Base-by-base conservation (phyloP, 2,113 vertebrate genomes). In the Athene noctua region DNA sequence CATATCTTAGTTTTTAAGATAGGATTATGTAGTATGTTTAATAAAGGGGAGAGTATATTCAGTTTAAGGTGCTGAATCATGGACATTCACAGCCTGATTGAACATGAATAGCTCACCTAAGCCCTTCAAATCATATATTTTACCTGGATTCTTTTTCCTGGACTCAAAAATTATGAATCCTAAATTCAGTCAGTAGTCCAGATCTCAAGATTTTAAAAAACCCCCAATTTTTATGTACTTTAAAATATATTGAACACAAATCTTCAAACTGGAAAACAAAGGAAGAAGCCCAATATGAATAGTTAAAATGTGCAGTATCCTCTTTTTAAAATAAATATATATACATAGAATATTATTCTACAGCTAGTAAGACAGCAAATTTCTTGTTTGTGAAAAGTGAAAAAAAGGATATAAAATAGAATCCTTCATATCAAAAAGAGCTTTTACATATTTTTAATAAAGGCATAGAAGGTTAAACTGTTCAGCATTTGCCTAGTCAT, bases 261-360 rank as follows among this genome's bases (percentile, higher is more conserved):
- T 92, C 27, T 88, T 95, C 73, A 58, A 42, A 88, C 49, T 47
- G 11, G 32, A 51, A 86, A 86, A 79, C 13, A 78, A 91, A 86
- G n/a, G 49, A 90, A 62, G 38, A 85, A 92, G n/a, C 3, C 2
- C 21, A 44, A n/a, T 71, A 71, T 27, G 49, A 77, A 66, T 59
- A 75, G 38, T 58, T 80, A 77, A 91, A 96, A 92, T 54, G 49
- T 93, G 30, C 36, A 74, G 71, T 80, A 85, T 75, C n/a, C 5
- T 30, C 34, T 0, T 61, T 80, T 59, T 68, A 8, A 8, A 90
- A 96, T 82, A 96, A 78, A 97, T 91, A 92, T 54, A 92, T 89
- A 54, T 55, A 97, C 42, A 94, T 77, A 84, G 42, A 62, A 77
- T 70, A 74, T 88, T 91, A 70, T 67, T 73, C 89, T 72, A 88